These are phyloP conservation scores for Esox lucius DNA, from an alignment of 2,797 vertebrate genomes.

Conservation along the genomic window DNA sequence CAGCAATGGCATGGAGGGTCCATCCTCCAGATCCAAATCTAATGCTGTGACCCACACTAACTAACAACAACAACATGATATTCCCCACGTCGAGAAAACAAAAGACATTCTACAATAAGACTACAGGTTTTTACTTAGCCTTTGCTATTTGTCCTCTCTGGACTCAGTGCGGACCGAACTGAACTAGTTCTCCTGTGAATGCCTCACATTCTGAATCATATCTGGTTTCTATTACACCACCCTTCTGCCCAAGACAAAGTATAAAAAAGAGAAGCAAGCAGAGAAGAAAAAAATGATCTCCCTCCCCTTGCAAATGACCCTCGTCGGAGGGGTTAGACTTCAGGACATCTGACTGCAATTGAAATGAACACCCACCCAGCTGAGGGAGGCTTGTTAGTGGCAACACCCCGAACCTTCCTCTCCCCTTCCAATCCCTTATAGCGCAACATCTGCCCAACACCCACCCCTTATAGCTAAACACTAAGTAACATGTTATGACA, in stretches of 20 bases:
- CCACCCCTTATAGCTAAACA: slow-evolving; percentile 19
- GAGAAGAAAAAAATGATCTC: slow-evolving; percentile 60
- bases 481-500: slow-evolving; percentile 52
- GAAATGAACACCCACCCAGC: slow-evolving; percentile 58
- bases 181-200: slow-evolving; percentile 55
- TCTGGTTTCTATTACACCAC: slow-evolving; percentile 74
- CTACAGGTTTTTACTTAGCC: slow-evolving; percentile 1
- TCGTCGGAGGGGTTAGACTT: slow-evolving; percentile 65
- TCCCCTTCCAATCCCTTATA: not conserved
- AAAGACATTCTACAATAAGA: slow-evolving; percentile 4
- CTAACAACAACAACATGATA: slow-evolving; percentile 23
- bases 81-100: slow-evolving; percentile 29
- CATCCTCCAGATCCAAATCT: slow-evolving; percentile 50
- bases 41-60: slow-evolving; percentile 30
- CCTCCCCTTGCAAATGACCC: slow-evolving; percentile 56
- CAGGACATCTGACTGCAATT: slow-evolving; percentile 61
- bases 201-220: slow-evolving; percentile 69
- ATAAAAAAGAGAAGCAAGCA: slow-evolving; percentile 34
- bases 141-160: slow-evolving; percentile 43
- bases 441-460: slow-evolving; percentile 47
- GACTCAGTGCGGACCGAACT: slow-evolving; percentile 38
- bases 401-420: slow-evolving; percentile 18
- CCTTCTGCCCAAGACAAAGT: slow-evolving; percentile 71
- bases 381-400: slow-evolving; percentile 57
- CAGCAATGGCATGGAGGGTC: slow-evolving; percentile 33